Base-by-base conservation (phyloP, 2,113 vertebrate species). In the Oryzias melastigma region DNA sequence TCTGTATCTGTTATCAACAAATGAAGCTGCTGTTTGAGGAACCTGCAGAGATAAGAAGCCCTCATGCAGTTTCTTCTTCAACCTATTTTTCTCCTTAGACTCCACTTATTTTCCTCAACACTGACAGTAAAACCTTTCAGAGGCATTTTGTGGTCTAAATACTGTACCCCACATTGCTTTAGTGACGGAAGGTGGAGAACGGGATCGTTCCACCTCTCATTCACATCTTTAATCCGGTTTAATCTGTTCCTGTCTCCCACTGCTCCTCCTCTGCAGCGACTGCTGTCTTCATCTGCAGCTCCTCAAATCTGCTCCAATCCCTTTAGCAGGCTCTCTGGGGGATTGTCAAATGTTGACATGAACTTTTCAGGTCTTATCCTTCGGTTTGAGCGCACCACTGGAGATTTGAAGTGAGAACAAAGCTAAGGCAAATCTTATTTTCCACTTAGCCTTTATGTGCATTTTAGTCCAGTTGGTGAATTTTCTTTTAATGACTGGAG, bases 291-390 rank as follows among this genome's bases (percentile, higher is more conserved):
- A 14, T 44, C 24, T 27, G 35, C 54, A 56, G 60, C 60, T 49
- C 19, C n/a, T 20, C 19, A 62, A 66, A 46, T 46, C 75, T 48
- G n/a, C 40, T 55, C 53, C 27, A 53, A 65, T 69, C 71, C 75
- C 19, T 52, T 55, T 60, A 44, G 56, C 51, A 4, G 47, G 49
- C 29, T 49, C 22, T 16, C 17, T 5, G 43, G 43, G 43, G 17
- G 43, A 17, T 45, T 45, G 43, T 16, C 17, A 45, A 45, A 17
- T 17, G 14, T 45, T 45, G 43, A 17, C 43, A 16, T 45, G 35
- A 35, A 35, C 35, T 35, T 35, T 35, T 35, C 35, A 12, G 35
- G 1, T 45, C 15, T 16, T 45, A 7, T 45, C 17, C 15, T 45
- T 17, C 0, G 43, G 43, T 45, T 45, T 45, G 16, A 56, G 53